Evolutionary conservation across 2,797 vertebrate genomes (phyloP).

Genomic region (Hippocampus kuda): DNA sequence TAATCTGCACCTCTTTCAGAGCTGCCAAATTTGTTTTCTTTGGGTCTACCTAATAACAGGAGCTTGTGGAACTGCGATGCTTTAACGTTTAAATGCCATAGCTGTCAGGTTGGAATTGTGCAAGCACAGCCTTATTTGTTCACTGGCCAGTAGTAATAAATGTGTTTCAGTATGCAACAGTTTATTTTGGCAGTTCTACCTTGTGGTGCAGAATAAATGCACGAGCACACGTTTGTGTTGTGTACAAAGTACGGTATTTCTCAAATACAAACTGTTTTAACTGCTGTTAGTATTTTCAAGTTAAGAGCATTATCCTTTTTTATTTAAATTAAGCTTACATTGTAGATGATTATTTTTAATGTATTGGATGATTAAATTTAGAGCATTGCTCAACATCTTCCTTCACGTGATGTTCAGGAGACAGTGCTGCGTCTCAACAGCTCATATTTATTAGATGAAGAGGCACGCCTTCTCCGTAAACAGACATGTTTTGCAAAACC

Average conservation of each 20-base stretch:
- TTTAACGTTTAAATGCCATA: constrained; percentile 11
- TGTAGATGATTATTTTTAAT: background rate
- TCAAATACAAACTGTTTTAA: background rate
- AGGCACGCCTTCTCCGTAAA: background rate
- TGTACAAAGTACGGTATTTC: background rate
- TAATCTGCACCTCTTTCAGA: constrained; percentile 16
- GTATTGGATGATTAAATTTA: background rate
- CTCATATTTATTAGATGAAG: constrained; percentile 5
- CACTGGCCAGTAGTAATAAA: constrained; percentile 46
- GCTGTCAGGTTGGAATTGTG: constrained; percentile 40
- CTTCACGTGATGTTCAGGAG: constrained; percentile 10
- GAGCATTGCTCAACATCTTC: constrained; percentile 4
- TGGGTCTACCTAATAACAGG: background rate
- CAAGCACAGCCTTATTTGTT: constrained; percentile 38
- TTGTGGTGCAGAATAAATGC: background rate
- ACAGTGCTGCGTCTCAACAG: constrained; percentile 1
- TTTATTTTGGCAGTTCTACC: constrained; percentile 48
- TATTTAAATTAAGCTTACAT: background rate
- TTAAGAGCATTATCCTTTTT: no score
- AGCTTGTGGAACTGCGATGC: background rate
- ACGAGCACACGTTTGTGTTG: background rate
- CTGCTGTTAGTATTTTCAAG: background rate
- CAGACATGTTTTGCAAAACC: background rate
- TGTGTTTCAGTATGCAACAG: constrained; percentile 58
- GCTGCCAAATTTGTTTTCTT: constrained; percentile 19